Percentiles rank a stretch among this genome's conserved stretches.
phyloP scores from a whole-genome alignment of 35 echinoderm and acorn worm species.

The Stichopus chloronotus region DNA sequence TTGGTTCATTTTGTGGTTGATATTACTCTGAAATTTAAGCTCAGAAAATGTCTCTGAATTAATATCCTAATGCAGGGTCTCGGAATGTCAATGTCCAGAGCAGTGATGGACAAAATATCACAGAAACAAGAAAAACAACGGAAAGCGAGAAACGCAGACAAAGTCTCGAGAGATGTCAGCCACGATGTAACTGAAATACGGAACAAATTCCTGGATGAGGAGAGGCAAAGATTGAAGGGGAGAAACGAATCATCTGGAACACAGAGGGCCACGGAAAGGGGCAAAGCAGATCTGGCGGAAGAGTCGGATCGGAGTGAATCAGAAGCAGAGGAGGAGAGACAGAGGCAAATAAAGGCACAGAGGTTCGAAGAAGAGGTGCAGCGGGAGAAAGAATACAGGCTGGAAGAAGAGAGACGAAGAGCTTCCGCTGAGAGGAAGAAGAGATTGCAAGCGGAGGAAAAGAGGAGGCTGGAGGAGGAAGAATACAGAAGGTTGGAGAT shows the following conservation, averaged over 20 bases:
- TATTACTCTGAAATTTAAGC: no score
- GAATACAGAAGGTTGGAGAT: conserved; percentile 30
- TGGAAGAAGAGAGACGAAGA: conserved; percentile 57
- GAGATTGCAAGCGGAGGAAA: conserved; percentile 44
- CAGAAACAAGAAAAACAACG: conserved; percentile 77
- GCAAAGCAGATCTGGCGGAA: not conserved
- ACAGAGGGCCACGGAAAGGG: conserved; percentile 42
- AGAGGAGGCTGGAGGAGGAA: conserved; percentile 43
- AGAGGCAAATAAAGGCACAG: not conserved
- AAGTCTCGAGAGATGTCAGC: conserved; percentile 15
- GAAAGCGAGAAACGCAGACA: conserved; percentile 66
- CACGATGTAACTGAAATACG: conserved; percentile 34
- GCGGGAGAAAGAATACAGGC: conserved; percentile 35
- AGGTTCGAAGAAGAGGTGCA: conserved; percentile 30
- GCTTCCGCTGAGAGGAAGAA: conserved; percentile 3
- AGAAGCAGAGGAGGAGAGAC: conserved; percentile 26
- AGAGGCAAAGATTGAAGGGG: conserved; percentile 39
- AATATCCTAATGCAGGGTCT: not conserved
- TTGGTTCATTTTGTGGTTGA: no score
- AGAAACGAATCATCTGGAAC: conserved; percentile 25
- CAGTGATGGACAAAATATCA: conserved; percentile 72
- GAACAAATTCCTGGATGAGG: conserved; percentile 39
- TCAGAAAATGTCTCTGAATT: no score
- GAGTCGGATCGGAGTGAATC: conserved; percentile 23
- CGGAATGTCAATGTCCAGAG: conserved; percentile 79